A percentile compares a stretch with the other conserved stretches of the same genome.
Evolutionary conservation across 2,888 invertebrate species (phyloP).

Genomic region (Troides helena): DNA sequence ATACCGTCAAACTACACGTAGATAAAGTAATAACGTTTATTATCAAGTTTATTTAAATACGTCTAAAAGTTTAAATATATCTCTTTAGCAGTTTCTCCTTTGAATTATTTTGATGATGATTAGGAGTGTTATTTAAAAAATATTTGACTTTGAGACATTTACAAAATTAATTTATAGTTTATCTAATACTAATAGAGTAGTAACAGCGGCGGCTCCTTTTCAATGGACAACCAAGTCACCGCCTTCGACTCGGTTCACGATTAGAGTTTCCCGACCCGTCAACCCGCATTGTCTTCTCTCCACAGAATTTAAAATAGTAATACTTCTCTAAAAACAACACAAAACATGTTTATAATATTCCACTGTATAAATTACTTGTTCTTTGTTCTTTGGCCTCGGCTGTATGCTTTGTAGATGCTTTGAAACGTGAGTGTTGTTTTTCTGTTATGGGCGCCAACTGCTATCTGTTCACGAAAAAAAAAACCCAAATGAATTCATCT

Average conservation of each 20-base stretch:
- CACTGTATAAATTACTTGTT: conserved; percentile 24
- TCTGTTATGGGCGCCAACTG: not conserved
- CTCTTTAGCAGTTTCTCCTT: not conserved
- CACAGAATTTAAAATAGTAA: conserved; percentile 27
- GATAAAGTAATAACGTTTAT: too few relatives aligned
- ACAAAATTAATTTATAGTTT: not conserved
- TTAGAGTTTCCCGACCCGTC: conserved; percentile 24
- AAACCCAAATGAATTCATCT: not conserved
- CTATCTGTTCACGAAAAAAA: not conserved
- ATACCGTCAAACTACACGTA: not conserved
- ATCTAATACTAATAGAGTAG: conserved; percentile 1
- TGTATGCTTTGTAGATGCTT: conserved; percentile 17
- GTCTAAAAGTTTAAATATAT: not conserved
- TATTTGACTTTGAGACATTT: not conserved
- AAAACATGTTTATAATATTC: conserved; percentile 29
- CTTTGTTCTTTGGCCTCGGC: conserved; percentile 12
- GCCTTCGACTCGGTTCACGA: conserved; percentile 12
- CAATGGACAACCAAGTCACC: not conserved
- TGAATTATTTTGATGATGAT: not conserved
- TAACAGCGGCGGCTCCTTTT: conserved; percentile 4
- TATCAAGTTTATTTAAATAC: not conserved
- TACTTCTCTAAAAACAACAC: conserved; percentile 28
- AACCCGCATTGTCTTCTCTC: conserved; percentile 25
- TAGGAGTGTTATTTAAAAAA: not conserved
- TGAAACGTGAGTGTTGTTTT: conserved; percentile 20